Conservation (phyloP, 2,888 invertebrate genomes). For the Dinocampus coccinellae region DNA sequence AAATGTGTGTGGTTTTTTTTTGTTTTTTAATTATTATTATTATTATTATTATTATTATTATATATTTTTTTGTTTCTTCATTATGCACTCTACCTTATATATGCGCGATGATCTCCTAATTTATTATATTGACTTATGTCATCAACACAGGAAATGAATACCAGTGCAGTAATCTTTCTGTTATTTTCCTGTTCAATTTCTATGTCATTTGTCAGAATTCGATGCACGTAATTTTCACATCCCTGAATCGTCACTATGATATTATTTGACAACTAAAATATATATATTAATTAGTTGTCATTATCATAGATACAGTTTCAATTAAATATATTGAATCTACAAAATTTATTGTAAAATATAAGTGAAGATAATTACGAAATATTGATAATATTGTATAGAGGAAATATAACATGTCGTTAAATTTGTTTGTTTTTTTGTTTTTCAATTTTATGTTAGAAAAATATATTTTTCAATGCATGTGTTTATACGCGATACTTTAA, state of each 20-base stretch:
- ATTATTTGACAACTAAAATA: not conserved
- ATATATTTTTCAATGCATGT: not conserved
- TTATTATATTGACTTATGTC: not conserved
- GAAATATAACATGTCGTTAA: too few species aligned
- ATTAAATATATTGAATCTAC: too few species aligned
- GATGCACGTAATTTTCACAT: not conserved
- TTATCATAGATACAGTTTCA: not conserved
- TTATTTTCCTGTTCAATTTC: not conserved
- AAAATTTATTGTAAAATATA: not conserved
- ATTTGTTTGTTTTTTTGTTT: not conserved
- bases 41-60: too few species aligned
- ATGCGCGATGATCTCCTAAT: not conserved
- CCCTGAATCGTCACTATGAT: not conserved
- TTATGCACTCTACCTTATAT: not conserved
- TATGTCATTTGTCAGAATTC: not conserved
- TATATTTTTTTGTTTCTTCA: too few species aligned
- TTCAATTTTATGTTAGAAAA: not conserved
- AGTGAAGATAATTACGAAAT: not conserved
- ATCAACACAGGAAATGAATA: not conserved
- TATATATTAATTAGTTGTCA: not conserved
- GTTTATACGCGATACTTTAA: not conserved
- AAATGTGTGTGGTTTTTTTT: too few species aligned
- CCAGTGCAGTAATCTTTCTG: not conserved
- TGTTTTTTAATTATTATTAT: too few species aligned
- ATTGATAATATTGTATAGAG: not conserved